Evolutionary conservation across 2,113 vertebrate species (phyloP).

Genomic region (Panthera leo): DNA sequence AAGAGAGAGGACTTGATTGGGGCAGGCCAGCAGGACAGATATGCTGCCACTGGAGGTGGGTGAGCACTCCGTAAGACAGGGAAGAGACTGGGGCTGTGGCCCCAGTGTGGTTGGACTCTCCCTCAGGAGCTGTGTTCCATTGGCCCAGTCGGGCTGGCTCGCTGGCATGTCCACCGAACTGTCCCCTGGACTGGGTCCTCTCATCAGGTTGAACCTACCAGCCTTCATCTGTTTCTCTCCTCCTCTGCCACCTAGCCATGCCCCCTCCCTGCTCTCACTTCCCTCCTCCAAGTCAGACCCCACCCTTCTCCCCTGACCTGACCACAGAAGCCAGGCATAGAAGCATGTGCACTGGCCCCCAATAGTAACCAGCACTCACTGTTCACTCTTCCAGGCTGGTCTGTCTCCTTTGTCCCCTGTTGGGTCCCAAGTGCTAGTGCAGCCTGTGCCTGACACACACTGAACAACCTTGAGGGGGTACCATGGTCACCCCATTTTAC

Average conservation of each 20-base stretch:
- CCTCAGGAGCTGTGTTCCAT: background rate
- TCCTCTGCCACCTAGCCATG: background rate
- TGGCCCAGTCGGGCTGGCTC: background rate
- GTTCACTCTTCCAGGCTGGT: background rate
- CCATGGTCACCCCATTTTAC: background rate
- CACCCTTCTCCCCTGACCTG: background rate
- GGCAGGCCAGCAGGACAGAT: background rate
- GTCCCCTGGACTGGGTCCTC: background rate
- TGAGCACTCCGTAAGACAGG: background rate
- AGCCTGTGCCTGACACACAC: background rate
- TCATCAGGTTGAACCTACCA: background rate
- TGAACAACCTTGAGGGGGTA: background rate
- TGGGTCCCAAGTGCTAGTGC: background rate
- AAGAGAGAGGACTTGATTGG: background rate
- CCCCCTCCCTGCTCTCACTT: background rate
- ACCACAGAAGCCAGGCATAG: background rate
- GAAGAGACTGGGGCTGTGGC: accelerated
- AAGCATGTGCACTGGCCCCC: background rate
- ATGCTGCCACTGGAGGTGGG: background rate
- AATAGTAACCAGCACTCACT: background rate
- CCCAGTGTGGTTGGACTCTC: background rate
- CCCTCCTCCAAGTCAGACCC: background rate
- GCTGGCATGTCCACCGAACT: background rate
- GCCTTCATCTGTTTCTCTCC: background rate
- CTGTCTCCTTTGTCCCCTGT: background rate